A percentile compares a stretch with the other conserved stretches of the same genome.
Conservation (phyloP, 92 coral and sea anemone genomes). For the Heliopora coerulea region DNA sequence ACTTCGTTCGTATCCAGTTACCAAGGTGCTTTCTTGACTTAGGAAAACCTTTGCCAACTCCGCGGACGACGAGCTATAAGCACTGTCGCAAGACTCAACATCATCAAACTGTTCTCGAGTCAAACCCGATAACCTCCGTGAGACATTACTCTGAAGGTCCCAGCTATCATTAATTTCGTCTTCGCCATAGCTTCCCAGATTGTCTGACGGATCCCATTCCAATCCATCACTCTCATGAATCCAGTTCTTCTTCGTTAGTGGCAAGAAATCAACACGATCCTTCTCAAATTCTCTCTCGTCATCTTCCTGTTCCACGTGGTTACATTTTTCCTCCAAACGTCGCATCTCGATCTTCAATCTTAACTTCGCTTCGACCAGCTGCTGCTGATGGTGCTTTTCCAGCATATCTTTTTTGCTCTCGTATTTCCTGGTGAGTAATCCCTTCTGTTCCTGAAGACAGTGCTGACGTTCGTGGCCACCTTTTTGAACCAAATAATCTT, state of each 20-base stretch:
- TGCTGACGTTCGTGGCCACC: constrained; percentile 1
- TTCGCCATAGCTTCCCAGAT: constrained; percentile 22
- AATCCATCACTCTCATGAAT: background rate
- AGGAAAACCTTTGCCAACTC: background rate
- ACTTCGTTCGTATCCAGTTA: background rate
- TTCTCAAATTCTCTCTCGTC: background rate
- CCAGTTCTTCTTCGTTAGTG: background rate
- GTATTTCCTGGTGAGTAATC: constrained; percentile 50
- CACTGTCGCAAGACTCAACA: constrained; percentile 11
- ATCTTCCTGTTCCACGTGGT: background rate
- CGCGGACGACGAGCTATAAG: constrained; percentile 18
- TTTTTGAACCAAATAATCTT: background rate
- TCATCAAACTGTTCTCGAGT: background rate
- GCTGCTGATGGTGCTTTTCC: constrained; percentile 58
- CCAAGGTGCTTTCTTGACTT: background rate
- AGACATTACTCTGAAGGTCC: constrained; percentile 1
- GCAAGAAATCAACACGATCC: background rate
- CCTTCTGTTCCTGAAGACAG: constrained; percentile 55
- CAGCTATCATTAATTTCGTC: constrained; percentile 26
- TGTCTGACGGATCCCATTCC: constrained; percentile 35
- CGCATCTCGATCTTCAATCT: constrained; percentile 19
- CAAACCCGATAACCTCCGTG: background rate
- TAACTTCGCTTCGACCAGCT: constrained; percentile 36
- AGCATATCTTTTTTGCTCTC: constrained; percentile 48
- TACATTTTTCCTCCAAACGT: constrained; percentile 13